These are phyloP conservation scores for Merluccius polli DNA, from an alignment of 2,797 vertebrate species.

Conservation along the genomic window DNA sequence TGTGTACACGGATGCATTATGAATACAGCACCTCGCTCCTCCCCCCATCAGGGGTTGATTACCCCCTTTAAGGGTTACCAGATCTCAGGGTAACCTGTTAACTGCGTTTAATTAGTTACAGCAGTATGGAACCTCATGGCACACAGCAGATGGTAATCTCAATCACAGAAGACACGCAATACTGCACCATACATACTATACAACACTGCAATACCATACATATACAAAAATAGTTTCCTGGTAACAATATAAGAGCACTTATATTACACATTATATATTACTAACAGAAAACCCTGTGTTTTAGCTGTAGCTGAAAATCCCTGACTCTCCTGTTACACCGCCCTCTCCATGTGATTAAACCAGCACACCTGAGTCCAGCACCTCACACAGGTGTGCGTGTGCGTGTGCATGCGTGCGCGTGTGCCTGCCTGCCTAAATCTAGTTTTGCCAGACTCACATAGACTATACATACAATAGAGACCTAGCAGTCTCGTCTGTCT, in stretches of 20 bases:
- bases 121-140: constrained; percentile 28
- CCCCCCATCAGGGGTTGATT: background rate
- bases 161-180: constrained; percentile 15
- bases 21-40: background rate
- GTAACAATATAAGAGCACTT: background rate
- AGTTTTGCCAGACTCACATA: background rate
- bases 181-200: background rate
- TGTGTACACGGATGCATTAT: background rate
- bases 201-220: constrained; percentile 4
- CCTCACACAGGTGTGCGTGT: constrained; percentile 11
- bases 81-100: constrained; percentile 14
- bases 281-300: background rate
- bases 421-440: background rate
- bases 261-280: background rate
- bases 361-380: constrained; percentile 39
- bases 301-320: constrained; percentile 1
- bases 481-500: background rate
- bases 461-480: background rate
- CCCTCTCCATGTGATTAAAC: constrained; percentile 23
- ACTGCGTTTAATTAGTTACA: constrained; percentile 42
- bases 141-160: constrained; percentile 39
- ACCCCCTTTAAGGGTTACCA: constrained; percentile 34
- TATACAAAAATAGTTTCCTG: background rate
- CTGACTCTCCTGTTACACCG: constrained; percentile 22
- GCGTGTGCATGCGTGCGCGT: constrained; percentile 1